Evolutionary conservation across 1,140 invertebrate genomes (phyloP).

Genomic region (Panagrolaimus sp.): DNA sequence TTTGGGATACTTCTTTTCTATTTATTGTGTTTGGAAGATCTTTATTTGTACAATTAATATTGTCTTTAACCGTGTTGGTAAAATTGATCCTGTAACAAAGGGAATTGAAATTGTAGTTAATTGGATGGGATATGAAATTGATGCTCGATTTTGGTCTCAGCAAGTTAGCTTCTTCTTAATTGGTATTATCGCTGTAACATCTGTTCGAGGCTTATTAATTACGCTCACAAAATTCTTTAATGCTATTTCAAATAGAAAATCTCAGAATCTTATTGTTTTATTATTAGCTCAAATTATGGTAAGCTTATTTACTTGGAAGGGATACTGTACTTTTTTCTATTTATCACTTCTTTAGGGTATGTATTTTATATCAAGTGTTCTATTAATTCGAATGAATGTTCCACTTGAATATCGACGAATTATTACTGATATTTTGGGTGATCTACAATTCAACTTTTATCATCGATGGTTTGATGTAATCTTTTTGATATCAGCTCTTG

Average conservation of each 20-base stretch:
- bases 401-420: conserved; percentile 82
- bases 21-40: conserved; percentile 99
- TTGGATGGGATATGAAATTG: conserved; percentile 91
- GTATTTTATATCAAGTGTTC: conserved; percentile 97
- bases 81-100: conserved; percentile 93
- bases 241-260: conserved; percentile 97
- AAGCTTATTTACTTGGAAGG: conserved; percentile 52
- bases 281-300: conserved; percentile 96
- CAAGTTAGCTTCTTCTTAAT: conserved; percentile 94
- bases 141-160: conserved; percentile 96
- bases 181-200: conserved; percentile 95
- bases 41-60: conserved; percentile 89
- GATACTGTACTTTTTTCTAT: conserved; percentile 11
- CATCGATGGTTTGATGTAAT: conserved; percentile 99
- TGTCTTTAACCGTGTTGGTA: conserved; percentile 94
- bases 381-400: conserved; percentile 99
- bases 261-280: conserved; percentile 94
- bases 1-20: conserved; percentile 93
- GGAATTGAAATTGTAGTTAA: conserved; percentile 93
- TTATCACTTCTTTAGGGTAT: conserved; percentile 70
- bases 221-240: conserved; percentile 99
- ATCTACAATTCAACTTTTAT: conserved; percentile 98
- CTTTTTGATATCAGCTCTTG: conserved; percentile 90
- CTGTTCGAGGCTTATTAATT: conserved; percentile 85
- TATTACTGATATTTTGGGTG: conserved; percentile 93